phyloP scores from a whole-genome alignment of 2,888 invertebrate genomes.

The Troglohyphantes excavatus region DNA sequence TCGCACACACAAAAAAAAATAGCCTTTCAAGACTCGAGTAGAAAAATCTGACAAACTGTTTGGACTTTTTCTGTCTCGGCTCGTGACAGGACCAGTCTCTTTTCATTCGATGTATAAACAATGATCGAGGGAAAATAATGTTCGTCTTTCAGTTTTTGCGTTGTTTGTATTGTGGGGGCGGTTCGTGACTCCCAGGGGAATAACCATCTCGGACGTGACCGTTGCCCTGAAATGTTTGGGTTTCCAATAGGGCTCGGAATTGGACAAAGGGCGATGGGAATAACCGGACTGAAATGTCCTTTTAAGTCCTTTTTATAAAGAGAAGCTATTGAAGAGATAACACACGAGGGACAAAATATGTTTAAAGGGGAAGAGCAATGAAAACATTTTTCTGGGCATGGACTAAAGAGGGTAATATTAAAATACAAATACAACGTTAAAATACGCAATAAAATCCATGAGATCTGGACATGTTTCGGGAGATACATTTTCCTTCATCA shows the following conservation, averaged over 20 bases:
- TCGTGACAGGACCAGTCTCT: conserved; percentile 34
- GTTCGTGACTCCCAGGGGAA: neutral
- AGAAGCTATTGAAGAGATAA: neutral
- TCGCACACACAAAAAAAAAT: neutral
- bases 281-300: neutral
- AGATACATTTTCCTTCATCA: too few relatives aligned
- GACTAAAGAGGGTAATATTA: too few relatives aligned
- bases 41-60: neutral
- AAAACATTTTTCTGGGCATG: neutral
- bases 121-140: conserved; percentile 10
- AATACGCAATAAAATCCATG: too few relatives aligned
- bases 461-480: too few relatives aligned
- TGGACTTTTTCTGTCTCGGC: neutral
- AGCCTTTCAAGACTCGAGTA: neutral
- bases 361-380: neutral
- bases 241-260: conserved; percentile 1
- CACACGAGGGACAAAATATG: neutral
- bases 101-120: conserved; percentile 56
- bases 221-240: neutral
- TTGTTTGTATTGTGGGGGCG: neutral
- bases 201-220: neutral
- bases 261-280: neutral
- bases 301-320: neutral
- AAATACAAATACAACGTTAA: too few relatives aligned
- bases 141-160: neutral